These are phyloP conservation scores for Porites rus DNA, from an alignment of 92 coral and sea anemone species.

Conservation along the genomic window DNA sequence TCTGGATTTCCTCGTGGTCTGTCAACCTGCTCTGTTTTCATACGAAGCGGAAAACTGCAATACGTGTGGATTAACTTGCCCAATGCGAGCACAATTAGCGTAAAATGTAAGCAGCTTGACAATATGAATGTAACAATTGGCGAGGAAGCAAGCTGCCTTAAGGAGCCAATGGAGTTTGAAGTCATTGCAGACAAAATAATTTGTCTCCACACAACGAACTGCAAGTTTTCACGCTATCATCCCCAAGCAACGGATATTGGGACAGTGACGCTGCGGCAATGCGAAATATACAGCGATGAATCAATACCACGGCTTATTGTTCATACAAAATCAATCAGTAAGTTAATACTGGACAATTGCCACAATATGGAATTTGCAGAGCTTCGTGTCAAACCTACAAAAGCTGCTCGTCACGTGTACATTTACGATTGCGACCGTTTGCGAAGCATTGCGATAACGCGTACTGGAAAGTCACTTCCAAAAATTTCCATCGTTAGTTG, in stretches of 20 bases:
- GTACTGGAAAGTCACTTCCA: constrained; percentile 18
- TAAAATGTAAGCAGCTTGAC: constrained; percentile 41
- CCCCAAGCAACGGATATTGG: constrained; percentile 11
- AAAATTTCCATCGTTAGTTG: constrained; percentile 23
- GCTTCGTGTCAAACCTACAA: constrained; percentile 25
- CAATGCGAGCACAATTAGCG: constrained; percentile 37
- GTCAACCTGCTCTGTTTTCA: constrained; percentile 41
- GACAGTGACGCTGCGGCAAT: constrained; percentile 4
- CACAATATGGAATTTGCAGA: constrained; percentile 38
- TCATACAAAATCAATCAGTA: constrained; percentile 25
- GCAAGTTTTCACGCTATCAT: constrained; percentile 40
- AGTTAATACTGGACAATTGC: constrained; percentile 27
- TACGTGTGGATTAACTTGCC: constrained; percentile 42
- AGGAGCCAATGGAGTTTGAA: constrained; percentile 37
- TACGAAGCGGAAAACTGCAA: constrained; percentile 32
- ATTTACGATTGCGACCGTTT: constrained; percentile 35
- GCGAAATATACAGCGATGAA: constrained; percentile 32
- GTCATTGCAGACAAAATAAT: constrained; percentile 14
- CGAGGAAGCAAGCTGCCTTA: constrained; percentile 12
- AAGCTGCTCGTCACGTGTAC: constrained; percentile 9
- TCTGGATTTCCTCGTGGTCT: constrained; percentile 27
- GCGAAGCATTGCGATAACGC: constrained; percentile 31
- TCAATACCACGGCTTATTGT: constrained; percentile 31
- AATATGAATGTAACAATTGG: constrained; percentile 34
- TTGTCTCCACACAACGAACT: constrained; percentile 21